Percentiles rank a stretch among this genome's conserved stretches.
Evolutionary conservation across 2,113 vertebrate genomes (phyloP).

Genomic region (Lutjanus erythropterus): DNA sequence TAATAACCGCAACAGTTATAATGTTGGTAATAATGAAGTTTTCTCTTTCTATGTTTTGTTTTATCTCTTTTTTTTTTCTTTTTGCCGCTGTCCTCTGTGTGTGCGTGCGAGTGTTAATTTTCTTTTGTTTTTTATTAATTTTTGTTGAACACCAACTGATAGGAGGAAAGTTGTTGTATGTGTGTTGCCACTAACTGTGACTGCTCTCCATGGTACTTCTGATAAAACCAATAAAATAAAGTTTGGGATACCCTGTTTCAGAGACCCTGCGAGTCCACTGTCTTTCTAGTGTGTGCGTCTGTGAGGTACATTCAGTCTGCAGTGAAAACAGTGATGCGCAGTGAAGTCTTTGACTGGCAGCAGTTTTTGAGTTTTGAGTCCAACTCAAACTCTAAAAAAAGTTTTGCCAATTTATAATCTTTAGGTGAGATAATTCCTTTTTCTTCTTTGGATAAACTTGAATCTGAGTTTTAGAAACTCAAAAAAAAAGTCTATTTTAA

Average conservation of each 20-base stretch:
- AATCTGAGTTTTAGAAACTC: no score
- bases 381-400: no score
- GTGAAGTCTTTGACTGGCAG: no score
- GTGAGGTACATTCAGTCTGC: not conserved
- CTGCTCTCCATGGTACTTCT: slow-evolving; percentile 86
- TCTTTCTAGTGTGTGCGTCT: slow-evolving; percentile 35
- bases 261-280: slow-evolving; percentile 67
- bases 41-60: slow-evolving; percentile 12
- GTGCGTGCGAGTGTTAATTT: slow-evolving; percentile 42
- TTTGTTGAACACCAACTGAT: slow-evolving; percentile 82
- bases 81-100: slow-evolving; percentile 57
- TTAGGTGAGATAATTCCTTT: no score
- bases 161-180: slow-evolving; percentile 79
- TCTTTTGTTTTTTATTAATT: slow-evolving; percentile 50
- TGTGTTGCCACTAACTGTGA: slow-evolving; percentile 88
- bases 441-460: no score
- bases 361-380: no score
- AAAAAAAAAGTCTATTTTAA: no score
- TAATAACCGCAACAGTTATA: slow-evolving; percentile 59
- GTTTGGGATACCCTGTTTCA: slow-evolving; percentile 89
- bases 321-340: no score
- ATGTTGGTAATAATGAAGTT: slow-evolving; percentile 54
- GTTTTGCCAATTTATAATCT: no score
- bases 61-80: slow-evolving; percentile 17
- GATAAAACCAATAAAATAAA: slow-evolving; percentile 88